Base-by-base conservation (phyloP, 2,113 vertebrate species). In the Labrus mixtus region DNA sequence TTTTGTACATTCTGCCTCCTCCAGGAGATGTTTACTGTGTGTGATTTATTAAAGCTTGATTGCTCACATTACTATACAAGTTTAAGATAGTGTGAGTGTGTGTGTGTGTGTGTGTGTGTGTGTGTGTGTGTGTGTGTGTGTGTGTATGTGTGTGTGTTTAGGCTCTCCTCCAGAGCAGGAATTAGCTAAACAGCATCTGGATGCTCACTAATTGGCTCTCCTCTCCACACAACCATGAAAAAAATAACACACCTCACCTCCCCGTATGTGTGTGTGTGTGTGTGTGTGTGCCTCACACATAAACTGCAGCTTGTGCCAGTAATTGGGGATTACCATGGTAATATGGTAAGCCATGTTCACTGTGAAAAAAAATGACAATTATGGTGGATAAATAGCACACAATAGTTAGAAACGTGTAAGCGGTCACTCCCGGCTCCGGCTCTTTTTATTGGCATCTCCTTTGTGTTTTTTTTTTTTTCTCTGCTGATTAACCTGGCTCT, bases 141-240 rank as follows among this genome's bases (percentile, higher is more conserved):
- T 66, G 66, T 54, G 53, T 74, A 60, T 39, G 53, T 59, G 66
- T 29, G 58, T 39, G 48, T 39, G 73, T 60, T 77, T 41, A 25
- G 45, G 54, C 75, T 62, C 65, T 79, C 68, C 79, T 87, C 81
- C 77, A 84, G 80, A 87, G 80, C 74, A 64, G 76, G 73, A 81
- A 91, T 91, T 88, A 92, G 77, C 75, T 79, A 82, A 89, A 84
- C 80, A 89, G 88, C 91, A 91, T 91, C 91, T 92, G 91, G 90
- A 92, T 86, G 81, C 79, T 88, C 56, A 70, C 89, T 92, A 92
- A 92, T 92, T 92, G 84, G 86, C 79, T 90, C 75, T 79, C 57
- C 78, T 91, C 73, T 84, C 88, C 87, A 86, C 64, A 80, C 80
- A 86, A 78, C 78, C 82, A 86, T 87, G 81, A 83, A 78, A 83